Conservation (phyloP, 1,140 invertebrate species). For the Ips typographus region DNA sequence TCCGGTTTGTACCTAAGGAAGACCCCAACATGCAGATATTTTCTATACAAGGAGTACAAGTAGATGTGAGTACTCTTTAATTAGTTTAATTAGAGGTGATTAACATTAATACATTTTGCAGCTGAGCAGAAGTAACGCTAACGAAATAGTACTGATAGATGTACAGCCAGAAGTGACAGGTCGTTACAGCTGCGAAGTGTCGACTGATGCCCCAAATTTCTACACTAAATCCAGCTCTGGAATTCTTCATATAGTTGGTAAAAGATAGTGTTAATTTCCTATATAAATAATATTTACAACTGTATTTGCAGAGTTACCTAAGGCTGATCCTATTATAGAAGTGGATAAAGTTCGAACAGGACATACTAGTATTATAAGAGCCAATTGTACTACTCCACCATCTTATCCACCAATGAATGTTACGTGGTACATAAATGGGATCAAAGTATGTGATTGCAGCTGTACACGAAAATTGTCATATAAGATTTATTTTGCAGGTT, state of each 20-base stretch:
- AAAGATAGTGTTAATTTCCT: constrained; percentile 38
- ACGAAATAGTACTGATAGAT: constrained; percentile 67
- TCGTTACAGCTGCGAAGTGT: constrained; percentile 73
- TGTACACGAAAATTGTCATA: background rate
- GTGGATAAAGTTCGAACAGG: constrained; percentile 48
- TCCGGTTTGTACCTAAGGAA: constrained; percentile 73
- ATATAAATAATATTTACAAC: no score
- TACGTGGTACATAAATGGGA: constrained; percentile 54
- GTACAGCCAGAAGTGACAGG: constrained; percentile 66
- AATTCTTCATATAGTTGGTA: constrained; percentile 69
- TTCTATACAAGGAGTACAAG: constrained; percentile 60
- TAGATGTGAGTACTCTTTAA: constrained; percentile 64
- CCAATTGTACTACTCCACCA: constrained; percentile 51
- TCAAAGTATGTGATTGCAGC: constrained; percentile 42
- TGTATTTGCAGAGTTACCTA: constrained; percentile 45
- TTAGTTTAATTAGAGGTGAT: background rate
- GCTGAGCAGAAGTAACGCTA: constrained; percentile 62
- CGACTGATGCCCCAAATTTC: constrained; percentile 70
- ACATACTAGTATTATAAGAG: constrained; percentile 40
- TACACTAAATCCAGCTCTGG: constrained; percentile 64
- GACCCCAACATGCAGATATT: constrained; percentile 68
- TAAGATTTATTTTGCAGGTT: constrained; percentile 16
- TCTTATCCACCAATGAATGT: constrained; percentile 54
- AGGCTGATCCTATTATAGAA: constrained; percentile 46
- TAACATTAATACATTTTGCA: constrained; percentile 44